A percentile compares a stretch with the other conserved stretches of the same genome.
Conservation (phyloP, 2,797 vertebrate genomes). For the Masticophis lateralis region DNA sequence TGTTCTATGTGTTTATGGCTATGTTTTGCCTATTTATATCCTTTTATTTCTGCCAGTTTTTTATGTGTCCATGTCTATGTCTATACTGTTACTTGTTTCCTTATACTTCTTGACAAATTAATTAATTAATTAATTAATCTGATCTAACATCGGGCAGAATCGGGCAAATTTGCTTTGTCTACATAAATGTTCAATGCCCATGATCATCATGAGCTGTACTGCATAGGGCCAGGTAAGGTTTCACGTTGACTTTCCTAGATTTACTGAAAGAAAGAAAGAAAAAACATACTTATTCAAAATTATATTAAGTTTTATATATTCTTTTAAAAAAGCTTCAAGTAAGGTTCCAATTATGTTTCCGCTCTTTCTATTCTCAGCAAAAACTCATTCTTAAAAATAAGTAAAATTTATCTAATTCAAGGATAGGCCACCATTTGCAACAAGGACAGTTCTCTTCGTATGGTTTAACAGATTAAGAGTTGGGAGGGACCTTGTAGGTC, state of each 20-base stretch:
- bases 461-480: neutral
- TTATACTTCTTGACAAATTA: too few species aligned
- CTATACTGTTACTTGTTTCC: too few species aligned
- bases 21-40: too few species aligned
- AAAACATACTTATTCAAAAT: neutral
- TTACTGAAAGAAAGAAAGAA: neutral
- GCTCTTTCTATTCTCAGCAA: neutral
- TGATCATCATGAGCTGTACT: neutral
- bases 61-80: too few species aligned
- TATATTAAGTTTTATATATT: neutral
- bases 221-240: neutral
- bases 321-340: neutral
- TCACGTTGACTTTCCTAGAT: neutral
- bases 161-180: neutral
- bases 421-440: neutral
- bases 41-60: too few species aligned
- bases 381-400: neutral
- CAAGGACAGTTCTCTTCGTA: neutral
- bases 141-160: neutral
- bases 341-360: neutral
- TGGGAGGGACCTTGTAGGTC: too few species aligned
- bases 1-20: too few species aligned
- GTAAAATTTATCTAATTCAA: neutral
- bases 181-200: neutral
- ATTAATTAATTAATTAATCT: neutral